Percentiles rank a stretch among this genome's conserved stretches.
phyloP scores from a whole-genome alignment of 1,140 invertebrate species.

The Eueides isabella region DNA sequence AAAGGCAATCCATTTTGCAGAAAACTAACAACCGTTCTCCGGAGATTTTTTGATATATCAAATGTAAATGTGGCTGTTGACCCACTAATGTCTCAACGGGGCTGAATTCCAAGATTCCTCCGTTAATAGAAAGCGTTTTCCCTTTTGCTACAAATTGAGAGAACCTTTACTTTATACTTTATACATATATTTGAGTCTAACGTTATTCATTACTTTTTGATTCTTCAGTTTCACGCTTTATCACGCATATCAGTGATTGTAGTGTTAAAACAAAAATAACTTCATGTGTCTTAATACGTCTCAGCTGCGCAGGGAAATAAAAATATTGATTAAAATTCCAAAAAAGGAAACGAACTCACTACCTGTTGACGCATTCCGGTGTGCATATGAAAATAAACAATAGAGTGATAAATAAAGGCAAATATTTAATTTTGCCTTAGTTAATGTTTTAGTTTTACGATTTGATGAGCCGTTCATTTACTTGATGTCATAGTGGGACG shows the following conservation, averaged over 20 bases:
- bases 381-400: neutral
- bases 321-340: no score
- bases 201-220: no score
- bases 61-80: neutral
- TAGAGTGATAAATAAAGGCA: neutral
- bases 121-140: neutral
- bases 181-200: no score
- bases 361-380: no score
- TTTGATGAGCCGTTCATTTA: constrained; percentile 34
- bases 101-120: neutral
- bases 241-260: no score
- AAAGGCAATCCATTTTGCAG: neutral
- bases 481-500: constrained; percentile 34
- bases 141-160: neutral
- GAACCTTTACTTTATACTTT: neutral
- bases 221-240: no score
- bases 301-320: no score
- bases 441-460: constrained; percentile 28
- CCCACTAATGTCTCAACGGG: neutral
- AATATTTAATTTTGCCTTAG: constrained; percentile 10
- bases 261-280: no score
- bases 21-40: neutral
- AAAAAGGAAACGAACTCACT: no score
- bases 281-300: no score
- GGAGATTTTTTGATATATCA: neutral